Percentiles rank a stretch among this genome's conserved stretches.
Conservation (phyloP, 2,888 invertebrate genomes). For the Axea sp. region DNA sequence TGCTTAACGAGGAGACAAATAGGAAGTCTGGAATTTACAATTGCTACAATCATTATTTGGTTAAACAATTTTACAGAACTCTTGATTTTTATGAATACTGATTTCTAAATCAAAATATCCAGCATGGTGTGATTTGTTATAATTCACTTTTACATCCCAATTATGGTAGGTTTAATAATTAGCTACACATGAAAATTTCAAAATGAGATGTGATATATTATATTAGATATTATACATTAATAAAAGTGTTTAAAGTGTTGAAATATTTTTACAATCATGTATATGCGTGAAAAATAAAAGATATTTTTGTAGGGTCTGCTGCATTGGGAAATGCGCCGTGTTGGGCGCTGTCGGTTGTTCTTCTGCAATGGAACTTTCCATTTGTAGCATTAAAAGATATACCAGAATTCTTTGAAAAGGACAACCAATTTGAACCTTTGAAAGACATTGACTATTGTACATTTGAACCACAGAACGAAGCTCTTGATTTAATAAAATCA, state of each 20-base stretch:
- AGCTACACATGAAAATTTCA: not conserved
- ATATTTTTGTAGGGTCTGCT: slow-evolving; percentile 70
- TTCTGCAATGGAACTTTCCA: slow-evolving; percentile 70
- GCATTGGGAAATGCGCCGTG: slow-evolving; percentile 72
- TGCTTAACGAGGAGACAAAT: slow-evolving; percentile 1
- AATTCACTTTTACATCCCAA: slow-evolving; percentile 66
- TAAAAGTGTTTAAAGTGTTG: no score
- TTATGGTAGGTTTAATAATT: slow-evolving; percentile 68
- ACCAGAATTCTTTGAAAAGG: slow-evolving; percentile 33
- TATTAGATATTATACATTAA: no score
- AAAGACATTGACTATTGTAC: slow-evolving; percentile 1
- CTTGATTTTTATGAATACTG: no score
- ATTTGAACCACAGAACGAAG: slow-evolving; percentile 26
- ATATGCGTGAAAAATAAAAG: no score
- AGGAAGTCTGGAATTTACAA: slow-evolving; percentile 2
- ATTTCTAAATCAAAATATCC: no score
- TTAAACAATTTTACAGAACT: slow-evolving; percentile 3
- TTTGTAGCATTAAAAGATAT: slow-evolving; percentile 70
- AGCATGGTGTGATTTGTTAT: slow-evolving; percentile 67
- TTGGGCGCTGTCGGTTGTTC: slow-evolving; percentile 74
- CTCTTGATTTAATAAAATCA: slow-evolving; percentile 50
- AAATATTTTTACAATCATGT: no score
- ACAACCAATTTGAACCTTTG: slow-evolving; percentile 24
- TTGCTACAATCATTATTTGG: slow-evolving; percentile 7
- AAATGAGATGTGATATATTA: no score